Base-by-base conservation (phyloP, 2,888 invertebrate species). In the Xylota sylvarum region DNA sequence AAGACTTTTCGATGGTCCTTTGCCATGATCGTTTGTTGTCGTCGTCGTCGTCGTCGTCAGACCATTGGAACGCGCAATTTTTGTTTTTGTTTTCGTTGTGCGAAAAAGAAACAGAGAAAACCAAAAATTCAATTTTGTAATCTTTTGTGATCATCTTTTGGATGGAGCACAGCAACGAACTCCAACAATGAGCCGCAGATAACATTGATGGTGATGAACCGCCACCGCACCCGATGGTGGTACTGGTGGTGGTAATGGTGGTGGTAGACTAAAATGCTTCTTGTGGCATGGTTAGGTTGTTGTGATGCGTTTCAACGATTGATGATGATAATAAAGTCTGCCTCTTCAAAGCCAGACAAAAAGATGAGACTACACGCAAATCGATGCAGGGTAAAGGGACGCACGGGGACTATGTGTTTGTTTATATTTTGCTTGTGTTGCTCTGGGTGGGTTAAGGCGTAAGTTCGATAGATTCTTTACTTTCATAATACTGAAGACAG, bases 81-180 rank as follows among this genome's bases (percentile, higher is more conserved):
- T 77, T 76, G 23, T 74, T 65, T 69, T 69, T 52, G 50, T 60
- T 72, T 60, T 19, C 27, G 10, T 80, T 60, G 58, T 52, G 40
- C 27, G 40, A 69, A 65, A 76, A 60, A 56, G 62, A 77, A 60
- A 52, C 30, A 23, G 43, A 62, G 77, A 43, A 81, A 81, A 81
- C 81, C 77, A 81, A 81, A 86, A 85, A 86, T 80, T 86, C 85
- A 86, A 86, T 86, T 81, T 86, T 81, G 85, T 86, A 81, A 86
- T 86, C 85, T 86, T 86, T 81, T 86, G 81, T 81, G 85, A 86
- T 86, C 72, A 81, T 86, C 84, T 80, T 80, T 65, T 56, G 23
- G 76, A 58, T 72, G 81, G 72, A 37, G 32, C 77, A 35, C 12
- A n/a, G 17, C 62, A 50, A 32, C 30, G 79, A 74, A 62, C 17